phyloP scores from a whole-genome alignment of 2,888 invertebrate species.

The Ptycholaimellus sp. region DNA sequence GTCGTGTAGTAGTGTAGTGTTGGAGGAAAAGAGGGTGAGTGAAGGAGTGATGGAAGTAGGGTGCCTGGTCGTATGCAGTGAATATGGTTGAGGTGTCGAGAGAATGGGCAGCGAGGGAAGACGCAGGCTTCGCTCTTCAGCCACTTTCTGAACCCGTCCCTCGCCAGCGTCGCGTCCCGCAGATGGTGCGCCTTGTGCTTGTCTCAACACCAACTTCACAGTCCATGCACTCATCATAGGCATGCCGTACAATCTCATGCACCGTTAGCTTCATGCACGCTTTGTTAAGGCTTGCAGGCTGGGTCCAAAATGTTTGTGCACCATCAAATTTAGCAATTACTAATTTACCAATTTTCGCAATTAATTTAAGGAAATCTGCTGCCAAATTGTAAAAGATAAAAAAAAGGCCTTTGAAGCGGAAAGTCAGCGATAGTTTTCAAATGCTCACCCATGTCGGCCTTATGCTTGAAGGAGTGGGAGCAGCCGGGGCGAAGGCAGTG shows the following conservation, averaged over 20 bases:
- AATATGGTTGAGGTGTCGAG: constrained; percentile 83
- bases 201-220: constrained; percentile 38
- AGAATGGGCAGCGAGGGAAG: constrained; percentile 71
- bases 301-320: neutral
- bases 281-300: neutral
- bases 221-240: neutral
- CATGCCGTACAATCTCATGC: neutral
- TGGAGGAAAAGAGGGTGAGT: no score
- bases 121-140: constrained; percentile 85
- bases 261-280: neutral
- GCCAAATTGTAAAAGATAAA: neutral
- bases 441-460: constrained; percentile 86
- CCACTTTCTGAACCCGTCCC: constrained; percentile 93
- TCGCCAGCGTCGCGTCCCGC: constrained; percentile 75
- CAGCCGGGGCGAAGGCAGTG: constrained; percentile 75
- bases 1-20: no score
- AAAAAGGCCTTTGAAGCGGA: no score
- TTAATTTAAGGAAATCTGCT: no score
- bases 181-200: constrained; percentile 96
- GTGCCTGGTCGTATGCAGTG: constrained; percentile 58
- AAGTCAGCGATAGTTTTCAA: neutral
- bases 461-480: constrained; percentile 87
- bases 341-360: no score
- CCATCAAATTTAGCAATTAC: neutral
- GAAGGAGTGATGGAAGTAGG: no score